These are phyloP conservation scores for Anneissia japonica DNA, from an alignment of 35 echinoderm and acorn worm genomes.

Conservation along the genomic window DNA sequence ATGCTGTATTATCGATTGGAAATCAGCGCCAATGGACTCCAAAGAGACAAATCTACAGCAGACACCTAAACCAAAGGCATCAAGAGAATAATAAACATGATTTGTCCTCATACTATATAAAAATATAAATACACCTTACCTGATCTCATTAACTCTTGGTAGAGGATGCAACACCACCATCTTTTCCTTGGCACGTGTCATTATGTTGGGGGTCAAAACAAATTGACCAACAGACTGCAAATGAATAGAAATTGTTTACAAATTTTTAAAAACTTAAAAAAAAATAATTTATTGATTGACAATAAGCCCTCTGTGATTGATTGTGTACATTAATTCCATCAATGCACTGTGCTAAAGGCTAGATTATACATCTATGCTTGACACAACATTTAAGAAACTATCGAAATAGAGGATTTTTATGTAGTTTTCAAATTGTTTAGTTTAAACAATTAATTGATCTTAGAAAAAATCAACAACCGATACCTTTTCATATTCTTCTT, in stretches of 20 bases:
- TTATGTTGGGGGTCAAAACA: slow-evolving; percentile 77
- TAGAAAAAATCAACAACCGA: not conserved
- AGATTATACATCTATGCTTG: too few relatives aligned
- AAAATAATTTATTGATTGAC: not conserved
- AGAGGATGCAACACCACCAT: slow-evolving; percentile 94
- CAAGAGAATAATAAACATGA: too few relatives aligned
- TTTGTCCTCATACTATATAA: too few relatives aligned
- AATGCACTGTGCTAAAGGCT: not conserved
- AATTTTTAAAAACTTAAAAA: not conserved
- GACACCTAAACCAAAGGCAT: too few relatives aligned
- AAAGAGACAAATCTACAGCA: too few relatives aligned
- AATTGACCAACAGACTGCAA: slow-evolving; percentile 53
- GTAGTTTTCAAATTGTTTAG: not conserved
- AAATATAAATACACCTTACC: slow-evolving; percentile 41
- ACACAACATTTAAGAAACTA: too few relatives aligned
- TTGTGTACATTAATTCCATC: too few relatives aligned
- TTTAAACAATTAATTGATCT: not conserved
- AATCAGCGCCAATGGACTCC: too few relatives aligned
- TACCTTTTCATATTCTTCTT: slow-evolving; percentile 80
- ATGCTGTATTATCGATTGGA: too few relatives aligned
- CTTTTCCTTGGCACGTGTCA: slow-evolving; percentile 90
- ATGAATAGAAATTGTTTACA: not conserved
- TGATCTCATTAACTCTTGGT: slow-evolving; percentile 87
- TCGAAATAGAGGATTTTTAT: too few relatives aligned
- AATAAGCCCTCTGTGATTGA: too few relatives aligned